These are phyloP conservation scores for Sebastes vulpes DNA, from an alignment of 2,797 vertebrate species.

Conservation along the genomic window DNA sequence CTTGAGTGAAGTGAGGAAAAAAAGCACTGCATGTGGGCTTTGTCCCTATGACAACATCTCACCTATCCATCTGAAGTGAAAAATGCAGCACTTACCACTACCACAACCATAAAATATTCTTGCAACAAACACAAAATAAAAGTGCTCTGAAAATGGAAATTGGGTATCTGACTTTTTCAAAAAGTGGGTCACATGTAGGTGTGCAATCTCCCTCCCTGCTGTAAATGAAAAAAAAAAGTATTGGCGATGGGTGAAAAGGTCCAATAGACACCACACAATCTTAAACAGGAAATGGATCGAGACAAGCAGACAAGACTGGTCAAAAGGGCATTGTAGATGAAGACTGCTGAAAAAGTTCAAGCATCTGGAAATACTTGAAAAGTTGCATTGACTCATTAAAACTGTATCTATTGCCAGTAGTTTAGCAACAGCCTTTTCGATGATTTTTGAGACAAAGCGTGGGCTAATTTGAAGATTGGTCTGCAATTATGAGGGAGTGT, in stretches of 20 bases:
- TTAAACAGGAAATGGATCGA: slow-evolving; percentile 1
- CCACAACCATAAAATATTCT: not conserved
- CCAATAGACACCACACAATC: not conserved
- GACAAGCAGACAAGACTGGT: not conserved
- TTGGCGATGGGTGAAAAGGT: not conserved
- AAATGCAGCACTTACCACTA: not conserved
- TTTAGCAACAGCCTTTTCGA: not conserved
- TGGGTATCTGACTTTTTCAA: not conserved
- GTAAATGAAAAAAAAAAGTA: not conserved
- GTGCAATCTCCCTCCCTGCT: not conserved
- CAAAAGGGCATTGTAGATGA: not conserved
- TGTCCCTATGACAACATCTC: not conserved
- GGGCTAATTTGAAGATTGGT: not conserved
- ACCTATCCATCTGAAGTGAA: not conserved
- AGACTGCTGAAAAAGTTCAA: not conserved
- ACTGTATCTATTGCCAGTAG: not conserved
- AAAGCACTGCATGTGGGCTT: not conserved
- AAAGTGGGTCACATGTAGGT: not conserved
- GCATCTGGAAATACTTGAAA: not conserved
- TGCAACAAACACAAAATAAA: not conserved
- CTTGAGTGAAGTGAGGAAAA: not conserved
- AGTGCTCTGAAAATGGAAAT: not conserved
- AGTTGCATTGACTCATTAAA: not conserved
- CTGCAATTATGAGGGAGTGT: not conserved
- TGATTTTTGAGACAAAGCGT: not conserved